Base-by-base conservation (phyloP, 1,140 invertebrate genomes). In the Hestina assimilis region DNA sequence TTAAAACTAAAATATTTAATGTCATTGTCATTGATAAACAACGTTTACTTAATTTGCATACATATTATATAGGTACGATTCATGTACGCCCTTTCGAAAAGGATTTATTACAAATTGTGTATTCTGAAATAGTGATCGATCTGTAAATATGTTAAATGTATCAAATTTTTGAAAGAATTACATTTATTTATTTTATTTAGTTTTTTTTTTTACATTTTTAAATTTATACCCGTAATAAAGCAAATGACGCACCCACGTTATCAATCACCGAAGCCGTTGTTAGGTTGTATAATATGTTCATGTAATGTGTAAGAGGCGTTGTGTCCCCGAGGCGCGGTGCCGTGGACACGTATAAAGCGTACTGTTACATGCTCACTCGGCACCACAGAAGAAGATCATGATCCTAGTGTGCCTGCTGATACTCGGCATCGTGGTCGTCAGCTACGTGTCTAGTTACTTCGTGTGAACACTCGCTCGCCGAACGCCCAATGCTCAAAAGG, bases 311-410 rank as follows among this genome's bases (percentile, higher is more conserved):
- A 52, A 57, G 60, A 68, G 67, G 60, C 50, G 56, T 63, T 26
- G 21, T 19, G 61, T 62, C 41, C 24, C 50, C 38, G 63, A 26
- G 45, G 53, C 35, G 54, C 17, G n/a, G n/a, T 54, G 28, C 56
- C 55, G 59, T 33, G 66, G 74, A 59, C 72, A 46, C 60, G 72
- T 79, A 54, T 82, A 83, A 83, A 88, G 75, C 68, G 80, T 83
- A 84, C 74, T 88, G 83, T 88, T 88, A 70, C 84, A 87, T 86
- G 83, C 48, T 65, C 68, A 59, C 58, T 66, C 70, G 56, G 69
- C 66, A 87, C 92, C 91, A 91, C 94, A 98, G 96, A 99, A 99
- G 96, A 98, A 98, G 93, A 98, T 98, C 85, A 98, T 98, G 95
- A 98, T 99, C 92, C 92, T 98, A 91, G 95, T 98, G 89, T 98